Percentiles rank a stretch among this genome's conserved stretches.
phyloP scores from a whole-genome alignment of 1,140 invertebrate species.

The Patella vulgata region DNA sequence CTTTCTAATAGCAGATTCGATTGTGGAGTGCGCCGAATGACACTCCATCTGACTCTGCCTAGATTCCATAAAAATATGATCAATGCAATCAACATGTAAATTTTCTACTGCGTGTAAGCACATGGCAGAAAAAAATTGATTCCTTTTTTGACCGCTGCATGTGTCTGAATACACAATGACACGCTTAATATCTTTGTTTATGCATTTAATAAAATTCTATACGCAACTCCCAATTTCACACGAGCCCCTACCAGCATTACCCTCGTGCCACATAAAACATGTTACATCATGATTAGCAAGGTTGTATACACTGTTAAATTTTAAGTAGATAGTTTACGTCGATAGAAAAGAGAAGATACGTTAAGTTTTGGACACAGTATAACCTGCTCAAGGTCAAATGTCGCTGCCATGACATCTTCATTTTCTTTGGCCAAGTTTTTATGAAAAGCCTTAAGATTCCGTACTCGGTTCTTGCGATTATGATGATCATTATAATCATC shows the following conservation, averaged over 20 bases:
- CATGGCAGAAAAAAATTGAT: constrained; percentile 18
- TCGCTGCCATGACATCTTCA: constrained; percentile 1
- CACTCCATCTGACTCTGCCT: constrained; percentile 19
- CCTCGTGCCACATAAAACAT: constrained; percentile 21
- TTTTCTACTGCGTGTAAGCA: constrained; percentile 1
- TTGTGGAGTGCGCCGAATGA: constrained; percentile 18
- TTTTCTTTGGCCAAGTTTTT: constrained; percentile 18
- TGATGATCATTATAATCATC: constrained; percentile 12
- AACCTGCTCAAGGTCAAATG: constrained; percentile 30
- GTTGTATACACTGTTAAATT: constrained; percentile 29
- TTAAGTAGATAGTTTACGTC: constrained; percentile 24
- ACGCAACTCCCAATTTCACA: constrained; percentile 6
- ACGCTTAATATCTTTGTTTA: constrained; percentile 5
- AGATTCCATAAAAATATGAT: constrained; percentile 17
- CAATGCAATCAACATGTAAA: neutral
- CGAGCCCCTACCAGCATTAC: neutral
- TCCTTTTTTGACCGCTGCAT: constrained; percentile 29
- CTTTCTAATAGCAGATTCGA: constrained; percentile 1
- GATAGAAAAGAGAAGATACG: constrained; percentile 21
- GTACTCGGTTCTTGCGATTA: constrained; percentile 11
- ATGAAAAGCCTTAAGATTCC: constrained; percentile 21
- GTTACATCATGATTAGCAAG: constrained; percentile 7
- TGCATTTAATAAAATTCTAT: constrained; percentile 19
- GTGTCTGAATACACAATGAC: constrained; percentile 22
- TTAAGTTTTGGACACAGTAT: constrained; percentile 9